Conservation (phyloP, 2,797 vertebrate genomes). For the Aulostomus chinensis region DNA sequence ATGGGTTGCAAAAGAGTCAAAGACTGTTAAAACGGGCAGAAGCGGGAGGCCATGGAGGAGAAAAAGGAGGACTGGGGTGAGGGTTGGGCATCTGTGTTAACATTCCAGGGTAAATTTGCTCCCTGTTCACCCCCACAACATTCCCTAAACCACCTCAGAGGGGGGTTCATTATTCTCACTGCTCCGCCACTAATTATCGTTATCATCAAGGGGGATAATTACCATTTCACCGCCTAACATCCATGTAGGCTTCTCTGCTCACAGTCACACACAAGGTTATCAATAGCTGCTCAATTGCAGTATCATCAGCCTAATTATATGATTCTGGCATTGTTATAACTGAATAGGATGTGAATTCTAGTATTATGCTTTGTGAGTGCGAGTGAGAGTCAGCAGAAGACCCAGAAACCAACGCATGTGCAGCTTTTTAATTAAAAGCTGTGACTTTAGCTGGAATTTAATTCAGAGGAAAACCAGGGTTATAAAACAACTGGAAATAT, state of each 20-base stretch:
- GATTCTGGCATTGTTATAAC: conserved; percentile 76
- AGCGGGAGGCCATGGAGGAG: conserved; percentile 3
- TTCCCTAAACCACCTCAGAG: conserved; percentile 53
- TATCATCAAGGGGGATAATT: conserved; percentile 79
- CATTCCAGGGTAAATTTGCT: conserved; percentile 40
- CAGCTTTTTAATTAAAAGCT: conserved; percentile 75
- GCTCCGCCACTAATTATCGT: conserved; percentile 76
- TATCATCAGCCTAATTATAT: conserved; percentile 75
- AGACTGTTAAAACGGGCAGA: conserved; percentile 2
- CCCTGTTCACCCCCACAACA: conserved; percentile 49
- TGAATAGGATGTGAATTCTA: conserved; percentile 66
- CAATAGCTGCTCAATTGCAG: conserved; percentile 75
- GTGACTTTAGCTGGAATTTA: conserved; percentile 58
- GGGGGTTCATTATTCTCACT: conserved; percentile 73
- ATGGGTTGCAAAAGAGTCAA: not conserved
- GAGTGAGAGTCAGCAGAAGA: conserved; percentile 58
- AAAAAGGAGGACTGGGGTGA: conserved; percentile 9
- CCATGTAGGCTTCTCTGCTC: conserved; percentile 59
- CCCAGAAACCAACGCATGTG: conserved; percentile 61
- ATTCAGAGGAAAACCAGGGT: conserved; percentile 59
- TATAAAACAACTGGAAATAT: conserved; percentile 49
- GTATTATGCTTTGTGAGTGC: conserved; percentile 52
- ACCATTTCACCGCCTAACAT: conserved; percentile 72
- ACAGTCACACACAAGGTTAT: conserved; percentile 72
- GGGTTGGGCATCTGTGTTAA: conserved; percentile 33